These are phyloP conservation scores for Gadopsis marmoratus DNA, from an alignment of 2,797 vertebrate genomes.

Conservation along the genomic window DNA sequence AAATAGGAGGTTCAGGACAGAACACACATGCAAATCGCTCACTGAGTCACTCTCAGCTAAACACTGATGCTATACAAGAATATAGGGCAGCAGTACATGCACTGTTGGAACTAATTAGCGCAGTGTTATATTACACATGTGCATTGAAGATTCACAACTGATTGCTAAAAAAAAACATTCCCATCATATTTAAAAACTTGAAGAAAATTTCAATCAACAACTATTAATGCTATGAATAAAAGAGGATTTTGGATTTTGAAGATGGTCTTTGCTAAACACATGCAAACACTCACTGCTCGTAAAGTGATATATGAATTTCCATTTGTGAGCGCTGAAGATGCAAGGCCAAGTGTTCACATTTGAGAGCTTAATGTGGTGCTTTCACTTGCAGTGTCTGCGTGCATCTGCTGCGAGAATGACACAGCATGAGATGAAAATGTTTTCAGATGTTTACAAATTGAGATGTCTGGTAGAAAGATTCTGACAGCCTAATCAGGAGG, in stretches of 20 bases:
- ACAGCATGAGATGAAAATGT: slow-evolving; percentile 71
- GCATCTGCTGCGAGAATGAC: slow-evolving; percentile 61
- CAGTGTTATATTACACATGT: slow-evolving; percentile 32
- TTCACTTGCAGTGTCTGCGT: slow-evolving; percentile 46
- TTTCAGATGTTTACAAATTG: slow-evolving; percentile 93
- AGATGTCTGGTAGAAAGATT: slow-evolving; percentile 89
- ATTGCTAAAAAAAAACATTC: slow-evolving; percentile 26
- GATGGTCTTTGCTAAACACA: slow-evolving; percentile 6
- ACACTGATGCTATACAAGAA: slow-evolving; percentile 24
- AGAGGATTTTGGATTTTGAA: neutral
- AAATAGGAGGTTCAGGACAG: slow-evolving; percentile 4
- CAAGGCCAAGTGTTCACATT: slow-evolving; percentile 38
- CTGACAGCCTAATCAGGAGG: slow-evolving; percentile 91
- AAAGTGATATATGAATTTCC: slow-evolving; percentile 36
- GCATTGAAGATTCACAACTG: slow-evolving; percentile 13
- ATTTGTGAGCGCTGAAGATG: slow-evolving; percentile 39
- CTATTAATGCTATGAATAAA: slow-evolving; percentile 36
- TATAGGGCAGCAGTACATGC: slow-evolving; percentile 37
- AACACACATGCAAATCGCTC: slow-evolving; percentile 16
- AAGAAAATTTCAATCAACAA: slow-evolving; percentile 10
- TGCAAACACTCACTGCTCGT: slow-evolving; percentile 23
- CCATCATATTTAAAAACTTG: slow-evolving; percentile 15
- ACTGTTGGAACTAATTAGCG: slow-evolving; percentile 49
- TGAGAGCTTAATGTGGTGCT: slow-evolving; percentile 40
- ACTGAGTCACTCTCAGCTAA: slow-evolving; percentile 25